Conservation (phyloP, 2,888 invertebrate genomes). For the Meiosimyza decipiens region DNA sequence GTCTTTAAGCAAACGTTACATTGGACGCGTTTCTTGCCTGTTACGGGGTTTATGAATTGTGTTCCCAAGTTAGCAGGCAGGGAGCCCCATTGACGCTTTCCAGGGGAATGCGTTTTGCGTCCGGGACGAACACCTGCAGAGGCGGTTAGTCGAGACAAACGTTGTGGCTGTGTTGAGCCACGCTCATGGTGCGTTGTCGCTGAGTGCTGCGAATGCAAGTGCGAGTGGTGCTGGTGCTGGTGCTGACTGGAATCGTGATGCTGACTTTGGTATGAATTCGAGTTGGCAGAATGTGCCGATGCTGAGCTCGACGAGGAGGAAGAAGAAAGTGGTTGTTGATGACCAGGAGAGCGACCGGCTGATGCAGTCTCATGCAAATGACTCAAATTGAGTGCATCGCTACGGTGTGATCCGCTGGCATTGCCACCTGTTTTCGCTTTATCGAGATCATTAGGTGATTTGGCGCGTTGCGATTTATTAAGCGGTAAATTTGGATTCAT, state of each 20-base stretch:
- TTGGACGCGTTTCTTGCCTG: constrained; percentile 96
- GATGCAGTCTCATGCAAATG: constrained; percentile 64
- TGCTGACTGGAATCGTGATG: constrained; percentile 45
- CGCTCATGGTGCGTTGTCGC: constrained; percentile 46
- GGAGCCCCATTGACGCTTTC: constrained; percentile 84
- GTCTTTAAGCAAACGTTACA: constrained; percentile 99
- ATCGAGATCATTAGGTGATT: constrained; percentile 52
- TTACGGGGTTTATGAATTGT: constrained; percentile 90
- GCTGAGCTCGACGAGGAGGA: constrained; percentile 40
- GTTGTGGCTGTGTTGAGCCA: constrained; percentile 46
- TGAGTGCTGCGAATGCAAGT: constrained; percentile 40
- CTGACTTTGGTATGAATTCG: constrained; percentile 53
- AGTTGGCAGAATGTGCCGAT: constrained; percentile 34
- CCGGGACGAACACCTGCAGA: constrained; percentile 51
- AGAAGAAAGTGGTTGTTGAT: constrained; percentile 42
- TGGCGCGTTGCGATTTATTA: constrained; percentile 43
- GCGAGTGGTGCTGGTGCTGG: background rate
- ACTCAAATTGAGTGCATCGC: constrained; percentile 73
- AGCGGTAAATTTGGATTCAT: constrained; percentile 46
- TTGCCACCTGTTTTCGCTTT: constrained; percentile 40
- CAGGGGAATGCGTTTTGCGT: constrained; percentile 67
- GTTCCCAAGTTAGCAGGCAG: constrained; percentile 86
- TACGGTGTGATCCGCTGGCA: constrained; percentile 7
- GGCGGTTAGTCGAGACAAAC: constrained; percentile 53
- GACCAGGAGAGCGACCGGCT: constrained; percentile 37